Evolutionary conservation across 1,140 invertebrate genomes (phyloP).

Genomic region (Drosophila eugracilis): DNA sequence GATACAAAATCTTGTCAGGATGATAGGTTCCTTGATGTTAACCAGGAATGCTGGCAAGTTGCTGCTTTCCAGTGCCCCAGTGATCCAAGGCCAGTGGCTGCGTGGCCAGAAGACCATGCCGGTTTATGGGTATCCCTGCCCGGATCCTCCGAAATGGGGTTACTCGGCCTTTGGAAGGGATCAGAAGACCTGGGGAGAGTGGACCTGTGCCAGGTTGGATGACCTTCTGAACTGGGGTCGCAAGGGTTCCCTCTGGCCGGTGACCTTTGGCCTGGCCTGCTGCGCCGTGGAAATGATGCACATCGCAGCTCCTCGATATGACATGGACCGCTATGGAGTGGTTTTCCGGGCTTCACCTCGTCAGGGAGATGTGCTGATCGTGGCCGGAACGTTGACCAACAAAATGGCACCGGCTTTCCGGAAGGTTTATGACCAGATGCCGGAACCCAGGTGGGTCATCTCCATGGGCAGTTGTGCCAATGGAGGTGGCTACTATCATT

Average conservation of each 20-base stretch:
- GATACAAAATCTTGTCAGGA: background rate
- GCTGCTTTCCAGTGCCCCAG: constrained; percentile 1
- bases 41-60: constrained; percentile 6
- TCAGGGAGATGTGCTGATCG: constrained; percentile 98
- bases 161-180: constrained; percentile 71
- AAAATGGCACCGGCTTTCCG: constrained; percentile 99
- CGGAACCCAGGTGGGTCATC: constrained; percentile 96
- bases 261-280: constrained; percentile 98
- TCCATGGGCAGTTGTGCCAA: constrained; percentile 99
- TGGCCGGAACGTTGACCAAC: constrained; percentile 98
- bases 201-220: constrained; percentile 92
- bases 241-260: constrained; percentile 96
- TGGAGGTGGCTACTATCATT: constrained; percentile 99
- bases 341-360: constrained; percentile 97
- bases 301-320: constrained; percentile 98
- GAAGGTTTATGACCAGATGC: constrained; percentile 97
- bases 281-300: constrained; percentile 99
- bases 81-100: background rate
- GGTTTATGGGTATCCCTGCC: constrained; percentile 52
- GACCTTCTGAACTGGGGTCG: constrained; percentile 97
- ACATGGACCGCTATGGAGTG: constrained; percentile 97
- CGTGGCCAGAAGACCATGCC: constrained; percentile 79
- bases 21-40: background rate
- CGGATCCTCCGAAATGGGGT: constrained; percentile 46
- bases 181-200: constrained; percentile 88